A percentile compares a stretch with the other conserved stretches of the same genome.
phyloP scores from a whole-genome alignment of 2,888 invertebrate genomes.

The Eristalinus aeneus region DNA sequence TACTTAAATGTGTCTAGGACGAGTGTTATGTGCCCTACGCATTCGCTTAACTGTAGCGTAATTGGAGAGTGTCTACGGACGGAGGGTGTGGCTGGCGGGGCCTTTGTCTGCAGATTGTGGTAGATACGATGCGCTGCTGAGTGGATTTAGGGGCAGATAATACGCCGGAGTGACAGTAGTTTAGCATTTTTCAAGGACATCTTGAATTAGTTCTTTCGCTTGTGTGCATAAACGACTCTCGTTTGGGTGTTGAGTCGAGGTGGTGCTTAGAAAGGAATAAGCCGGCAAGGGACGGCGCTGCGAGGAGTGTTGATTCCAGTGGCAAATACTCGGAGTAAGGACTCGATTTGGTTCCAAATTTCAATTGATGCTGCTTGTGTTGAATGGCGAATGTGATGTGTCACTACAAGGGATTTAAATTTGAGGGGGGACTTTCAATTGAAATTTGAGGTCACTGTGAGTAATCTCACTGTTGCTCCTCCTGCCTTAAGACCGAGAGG shows the following conservation, averaged over 20 bases:
- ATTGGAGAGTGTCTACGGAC: constrained; percentile 45
- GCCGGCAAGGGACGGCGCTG: background rate
- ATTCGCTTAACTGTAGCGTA: constrained; percentile 48
- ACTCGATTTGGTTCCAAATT: background rate
- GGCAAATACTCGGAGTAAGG: background rate
- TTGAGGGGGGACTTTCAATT: too few relatives aligned
- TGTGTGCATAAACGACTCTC: constrained; percentile 12
- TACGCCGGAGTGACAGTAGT: constrained; percentile 6
- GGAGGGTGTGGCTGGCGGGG: background rate
- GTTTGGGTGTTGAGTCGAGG: constrained; percentile 12
- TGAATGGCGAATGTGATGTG: background rate
- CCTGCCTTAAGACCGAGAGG: too few relatives aligned
- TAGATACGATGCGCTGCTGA: constrained; percentile 3
- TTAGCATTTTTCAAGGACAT: constrained; percentile 12
- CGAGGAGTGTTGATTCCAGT: background rate
- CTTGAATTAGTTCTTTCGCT: constrained; percentile 39
- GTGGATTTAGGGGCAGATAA: constrained; percentile 28
- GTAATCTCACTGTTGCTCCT: too few relatives aligned
- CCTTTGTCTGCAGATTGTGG: constrained; percentile 9
- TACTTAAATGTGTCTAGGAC: constrained; percentile 52
- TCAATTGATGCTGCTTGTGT: background rate
- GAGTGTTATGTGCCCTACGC: constrained; percentile 35
- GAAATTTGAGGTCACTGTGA: too few relatives aligned
- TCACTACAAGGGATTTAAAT: background rate
- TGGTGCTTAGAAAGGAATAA: background rate